phyloP scores from a whole-genome alignment of 1,140 invertebrate genomes.

The Hesperophylax magnus region DNA sequence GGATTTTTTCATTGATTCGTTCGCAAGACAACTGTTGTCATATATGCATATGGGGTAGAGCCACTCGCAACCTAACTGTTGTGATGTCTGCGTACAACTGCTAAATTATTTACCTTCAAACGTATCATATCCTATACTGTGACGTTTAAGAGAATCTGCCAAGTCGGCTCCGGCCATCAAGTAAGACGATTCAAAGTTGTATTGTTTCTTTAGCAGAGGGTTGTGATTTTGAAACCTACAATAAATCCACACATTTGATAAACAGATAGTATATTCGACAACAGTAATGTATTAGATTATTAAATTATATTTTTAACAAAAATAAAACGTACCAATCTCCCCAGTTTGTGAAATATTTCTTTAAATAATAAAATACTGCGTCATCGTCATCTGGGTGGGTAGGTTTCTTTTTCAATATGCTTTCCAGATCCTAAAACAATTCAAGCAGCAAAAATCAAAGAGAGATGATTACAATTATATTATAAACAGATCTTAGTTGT shows the following conservation, averaged over 20 bases:
- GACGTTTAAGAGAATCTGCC: slow-evolving; percentile 61
- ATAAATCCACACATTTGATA: slow-evolving; percentile 4
- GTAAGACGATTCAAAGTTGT: slow-evolving; percentile 59
- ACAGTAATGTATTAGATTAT: not conserved
- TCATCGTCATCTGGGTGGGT: not conserved
- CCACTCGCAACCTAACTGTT: too few species aligned
- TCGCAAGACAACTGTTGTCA: too few species aligned
- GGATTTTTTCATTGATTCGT: too few species aligned
- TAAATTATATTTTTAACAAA: not conserved
- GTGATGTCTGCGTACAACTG: too few species aligned
- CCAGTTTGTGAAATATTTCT: slow-evolving; percentile 53
- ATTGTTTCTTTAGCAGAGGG: slow-evolving; percentile 59
- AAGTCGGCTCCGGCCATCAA: slow-evolving; percentile 61
- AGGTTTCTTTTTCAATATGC: slow-evolving; percentile 4
- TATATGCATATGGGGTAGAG: too few species aligned
- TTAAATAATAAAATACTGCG: slow-evolving; percentile 17
- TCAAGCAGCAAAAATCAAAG: not conserved
- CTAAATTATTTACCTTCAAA: slow-evolving; percentile 58
- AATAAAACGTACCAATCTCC: slow-evolving; percentile 60
- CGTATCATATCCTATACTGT: slow-evolving; percentile 61
- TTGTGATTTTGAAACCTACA: slow-evolving; percentile 64
- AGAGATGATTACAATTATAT: too few species aligned
- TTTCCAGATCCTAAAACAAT: slow-evolving; percentile 36
- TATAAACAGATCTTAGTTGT: too few species aligned
- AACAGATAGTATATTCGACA: not conserved